Conservation (phyloP, 1,140 invertebrate species). For the Brachionus calyciflorus region DNA sequence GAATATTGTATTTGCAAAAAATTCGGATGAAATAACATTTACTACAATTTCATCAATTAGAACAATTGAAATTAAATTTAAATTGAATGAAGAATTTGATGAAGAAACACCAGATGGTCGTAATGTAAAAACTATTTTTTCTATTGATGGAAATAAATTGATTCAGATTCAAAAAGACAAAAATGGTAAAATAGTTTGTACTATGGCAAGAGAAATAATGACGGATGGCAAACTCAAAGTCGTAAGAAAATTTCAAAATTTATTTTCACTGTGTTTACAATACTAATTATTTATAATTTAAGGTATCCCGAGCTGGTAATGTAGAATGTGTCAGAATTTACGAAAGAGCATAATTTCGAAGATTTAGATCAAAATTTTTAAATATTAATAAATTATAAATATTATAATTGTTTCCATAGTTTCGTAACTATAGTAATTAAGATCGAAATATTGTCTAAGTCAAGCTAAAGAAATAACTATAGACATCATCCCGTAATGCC, state of each 20-base stretch:
- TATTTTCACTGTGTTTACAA: not conserved
- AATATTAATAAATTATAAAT: too few relatives aligned
- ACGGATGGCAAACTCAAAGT: slow-evolving; percentile 7
- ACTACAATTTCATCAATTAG: slow-evolving; percentile 24
- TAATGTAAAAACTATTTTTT: slow-evolving; percentile 13
- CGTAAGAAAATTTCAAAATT: not conserved
- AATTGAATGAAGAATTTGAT: slow-evolving; percentile 39
- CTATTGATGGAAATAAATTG: slow-evolving; percentile 17
- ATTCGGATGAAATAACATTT: slow-evolving; percentile 20
- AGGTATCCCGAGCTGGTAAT: slow-evolving; percentile 29
- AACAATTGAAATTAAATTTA: slow-evolving; percentile 5
- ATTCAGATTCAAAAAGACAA: slow-evolving; percentile 44
- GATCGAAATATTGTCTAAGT: too few relatives aligned
- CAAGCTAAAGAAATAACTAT: too few relatives aligned
- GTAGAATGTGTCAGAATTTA: slow-evolving; percentile 38
- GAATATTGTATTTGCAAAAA: slow-evolving; percentile 24
- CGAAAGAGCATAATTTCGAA: slow-evolving; percentile 25
- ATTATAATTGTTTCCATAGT: too few relatives aligned
- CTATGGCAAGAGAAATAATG: slow-evolving; percentile 4
- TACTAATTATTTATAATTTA: too few relatives aligned
- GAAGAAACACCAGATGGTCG: slow-evolving; percentile 35
- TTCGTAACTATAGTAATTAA: too few relatives aligned
- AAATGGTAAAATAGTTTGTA: slow-evolving; percentile 21
- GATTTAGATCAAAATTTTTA: too few relatives aligned
- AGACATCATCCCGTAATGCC: too few relatives aligned